A percentile compares a stretch with the other conserved stretches of the same genome.
phyloP scores from a whole-genome alignment of 2,113 vertebrate genomes.

The Pomatorhinus ruficollis region DNA sequence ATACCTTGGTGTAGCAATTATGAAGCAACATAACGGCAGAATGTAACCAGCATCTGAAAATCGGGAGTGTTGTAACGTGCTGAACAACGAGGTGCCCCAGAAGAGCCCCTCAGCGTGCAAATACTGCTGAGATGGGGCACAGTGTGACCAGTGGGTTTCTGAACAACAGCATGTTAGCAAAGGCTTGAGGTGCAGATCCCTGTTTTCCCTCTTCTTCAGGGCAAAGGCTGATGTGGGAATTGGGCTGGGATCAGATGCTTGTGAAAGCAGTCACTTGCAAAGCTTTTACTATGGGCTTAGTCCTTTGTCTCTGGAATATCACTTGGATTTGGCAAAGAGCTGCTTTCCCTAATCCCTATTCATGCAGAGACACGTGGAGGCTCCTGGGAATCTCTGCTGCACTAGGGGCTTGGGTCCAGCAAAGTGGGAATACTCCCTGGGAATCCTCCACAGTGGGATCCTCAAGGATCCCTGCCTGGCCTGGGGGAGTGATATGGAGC shows the following conservation, averaged over 20 bases:
- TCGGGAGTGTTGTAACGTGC: not conserved
- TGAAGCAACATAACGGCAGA: conserved; percentile 57
- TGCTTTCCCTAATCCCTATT: not conserved
- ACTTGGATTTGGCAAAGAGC: not conserved
- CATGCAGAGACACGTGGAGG: not conserved
- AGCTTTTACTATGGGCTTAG: not conserved
- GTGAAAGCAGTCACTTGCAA: not conserved
- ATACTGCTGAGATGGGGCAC: not conserved
- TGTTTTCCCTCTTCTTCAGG: not conserved
- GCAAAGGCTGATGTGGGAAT: not conserved
- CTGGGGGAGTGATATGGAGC: not conserved
- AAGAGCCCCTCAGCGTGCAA: not conserved
- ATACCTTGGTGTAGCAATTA: conserved; percentile 51
- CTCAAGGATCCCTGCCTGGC: not conserved
- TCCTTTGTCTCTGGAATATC: not conserved
- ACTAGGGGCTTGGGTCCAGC: not conserved
- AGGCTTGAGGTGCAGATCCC: not conserved
- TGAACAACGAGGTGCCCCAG: not conserved
- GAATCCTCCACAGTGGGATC: not conserved
- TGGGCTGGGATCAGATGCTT: not conserved
- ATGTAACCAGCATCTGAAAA: not conserved
- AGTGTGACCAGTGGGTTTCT: not conserved
- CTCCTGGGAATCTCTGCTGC: not conserved
- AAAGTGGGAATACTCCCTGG: not conserved
- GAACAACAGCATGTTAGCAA: not conserved